A percentile compares a stretch with the other conserved stretches of the same genome.
These are phyloP conservation scores for Vandiemenella viatica DNA, from an alignment of 2,888 invertebrate species.

Conservation along the genomic window DNA sequence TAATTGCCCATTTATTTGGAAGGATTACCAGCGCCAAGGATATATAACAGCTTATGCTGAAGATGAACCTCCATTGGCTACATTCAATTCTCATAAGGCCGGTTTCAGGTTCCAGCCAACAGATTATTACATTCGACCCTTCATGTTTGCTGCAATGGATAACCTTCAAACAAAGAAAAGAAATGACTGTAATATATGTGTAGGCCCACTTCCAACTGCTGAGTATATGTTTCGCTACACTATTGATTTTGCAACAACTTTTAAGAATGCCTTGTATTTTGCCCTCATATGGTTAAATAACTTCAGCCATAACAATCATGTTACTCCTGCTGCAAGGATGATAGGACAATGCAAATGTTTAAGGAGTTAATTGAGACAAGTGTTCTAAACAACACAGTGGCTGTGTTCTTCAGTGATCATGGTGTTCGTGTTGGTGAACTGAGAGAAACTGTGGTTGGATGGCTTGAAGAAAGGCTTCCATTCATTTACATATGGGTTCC, in stretches of 20 bases:
- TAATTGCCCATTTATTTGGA: slow-evolving; percentile 62
- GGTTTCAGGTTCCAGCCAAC: slow-evolving; percentile 61
- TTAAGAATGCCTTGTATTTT: slow-evolving; percentile 46
- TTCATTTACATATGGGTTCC: slow-evolving; percentile 57
- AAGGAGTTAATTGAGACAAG: slow-evolving; percentile 43
- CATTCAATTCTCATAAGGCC: slow-evolving; percentile 57
- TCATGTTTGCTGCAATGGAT: slow-evolving; percentile 42
- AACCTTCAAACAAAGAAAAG: slow-evolving; percentile 21
- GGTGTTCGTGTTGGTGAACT: slow-evolving; percentile 63
- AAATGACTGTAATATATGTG: slow-evolving; percentile 38
- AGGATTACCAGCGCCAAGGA: slow-evolving; percentile 48
- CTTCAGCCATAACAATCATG: slow-evolving; percentile 55
- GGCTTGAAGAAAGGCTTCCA: slow-evolving; percentile 64
- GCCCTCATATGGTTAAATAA: slow-evolving; percentile 68
- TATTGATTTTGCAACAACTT: slow-evolving; percentile 47
- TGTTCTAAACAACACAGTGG: slow-evolving; percentile 45
- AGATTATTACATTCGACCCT: slow-evolving; percentile 66
- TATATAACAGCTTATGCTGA: slow-evolving; percentile 71
- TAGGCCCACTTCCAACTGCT: slow-evolving; percentile 46
- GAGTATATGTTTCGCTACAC: slow-evolving; percentile 55
- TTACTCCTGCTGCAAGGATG: slow-evolving; percentile 49
- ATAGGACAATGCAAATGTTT: slow-evolving; percentile 37
- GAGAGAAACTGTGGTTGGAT: slow-evolving; percentile 50
- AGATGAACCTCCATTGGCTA: slow-evolving; percentile 55
- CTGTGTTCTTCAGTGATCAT: slow-evolving; percentile 64